phyloP scores from a whole-genome alignment of 2,888 invertebrate species.

The Dendrolimus houi region DNA sequence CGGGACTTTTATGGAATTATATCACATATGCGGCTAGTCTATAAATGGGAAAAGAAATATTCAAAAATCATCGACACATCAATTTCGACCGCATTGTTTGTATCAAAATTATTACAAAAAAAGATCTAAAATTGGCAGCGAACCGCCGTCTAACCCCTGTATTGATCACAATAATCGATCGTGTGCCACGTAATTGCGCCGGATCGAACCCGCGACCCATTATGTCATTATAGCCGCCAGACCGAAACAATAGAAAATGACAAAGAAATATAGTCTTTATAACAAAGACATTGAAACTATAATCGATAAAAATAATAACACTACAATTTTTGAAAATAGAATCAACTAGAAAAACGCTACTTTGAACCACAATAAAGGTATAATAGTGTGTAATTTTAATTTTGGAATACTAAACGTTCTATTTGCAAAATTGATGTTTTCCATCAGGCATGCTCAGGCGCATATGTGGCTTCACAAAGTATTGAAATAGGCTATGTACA shows the following conservation, averaged over 20 bases:
- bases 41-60: neutral
- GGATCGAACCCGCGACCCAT: conserved; percentile 70
- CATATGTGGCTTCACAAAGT: no score
- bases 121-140: conserved; percentile 70
- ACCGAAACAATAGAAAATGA: conserved; percentile 57
- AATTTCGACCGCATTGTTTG: conserved; percentile 48
- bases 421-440: conserved; percentile 40
- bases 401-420: conserved; percentile 33
- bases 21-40: no score
- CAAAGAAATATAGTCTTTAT: conserved; percentile 17
- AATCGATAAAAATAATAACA: conserved; percentile 12
- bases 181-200: conserved; percentile 74
- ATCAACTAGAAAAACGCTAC: conserved; percentile 11
- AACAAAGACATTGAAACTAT: conserved; percentile 5
- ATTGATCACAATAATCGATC: conserved; percentile 76
- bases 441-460: no score
- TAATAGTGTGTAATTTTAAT: conserved; percentile 29
- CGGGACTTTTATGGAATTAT: no score
- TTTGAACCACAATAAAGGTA: conserved; percentile 22
- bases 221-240: conserved; percentile 71
- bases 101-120: conserved; percentile 58
- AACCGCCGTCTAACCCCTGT: conserved; percentile 72
- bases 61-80: conserved; percentile 36
- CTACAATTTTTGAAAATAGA: conserved; percentile 18
- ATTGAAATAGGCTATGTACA: no score